These are phyloP conservation scores for Oncorhynchus masou DNA, from an alignment of 2,113 vertebrate genomes.

Conservation along the genomic window DNA sequence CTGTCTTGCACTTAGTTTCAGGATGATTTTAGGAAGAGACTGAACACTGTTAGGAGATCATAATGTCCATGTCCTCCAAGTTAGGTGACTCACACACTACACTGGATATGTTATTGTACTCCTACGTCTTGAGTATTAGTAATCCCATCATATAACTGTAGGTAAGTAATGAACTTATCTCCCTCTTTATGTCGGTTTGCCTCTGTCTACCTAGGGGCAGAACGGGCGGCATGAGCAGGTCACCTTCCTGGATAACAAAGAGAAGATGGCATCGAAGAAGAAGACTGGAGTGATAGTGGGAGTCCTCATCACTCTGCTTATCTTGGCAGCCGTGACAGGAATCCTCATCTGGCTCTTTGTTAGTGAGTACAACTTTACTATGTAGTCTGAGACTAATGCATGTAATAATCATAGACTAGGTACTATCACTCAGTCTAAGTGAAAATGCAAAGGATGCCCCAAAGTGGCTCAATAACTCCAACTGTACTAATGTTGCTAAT, in stretches of 20 bases:
- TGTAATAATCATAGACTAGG: no score
- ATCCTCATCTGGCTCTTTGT: constrained; percentile 73
- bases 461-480: no score
- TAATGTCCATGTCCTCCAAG: no score
- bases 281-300: constrained; percentile 54
- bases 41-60: no score
- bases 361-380: constrained; percentile 53
- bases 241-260: constrained; percentile 55
- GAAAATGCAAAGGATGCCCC: no score
- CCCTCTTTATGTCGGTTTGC: background rate
- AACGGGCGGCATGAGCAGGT: constrained; percentile 58
- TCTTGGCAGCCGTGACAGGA: constrained; percentile 55
- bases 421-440: no score
- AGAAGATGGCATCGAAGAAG: constrained; percentile 46
- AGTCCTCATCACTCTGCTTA: constrained; percentile 49
- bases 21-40: no score
- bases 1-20: no score
- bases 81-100: background rate
- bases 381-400: background rate
- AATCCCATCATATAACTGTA: background rate
- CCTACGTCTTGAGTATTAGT: background rate
- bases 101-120: background rate
- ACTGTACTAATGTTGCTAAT: no score
- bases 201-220: constrained; percentile 33
- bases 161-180: background rate